A percentile compares a stretch with the other conserved stretches of the same genome.
These are phyloP conservation scores for Sphecodes monilicornis DNA, from an alignment of 2,888 invertebrate genomes.

Conservation along the genomic window DNA sequence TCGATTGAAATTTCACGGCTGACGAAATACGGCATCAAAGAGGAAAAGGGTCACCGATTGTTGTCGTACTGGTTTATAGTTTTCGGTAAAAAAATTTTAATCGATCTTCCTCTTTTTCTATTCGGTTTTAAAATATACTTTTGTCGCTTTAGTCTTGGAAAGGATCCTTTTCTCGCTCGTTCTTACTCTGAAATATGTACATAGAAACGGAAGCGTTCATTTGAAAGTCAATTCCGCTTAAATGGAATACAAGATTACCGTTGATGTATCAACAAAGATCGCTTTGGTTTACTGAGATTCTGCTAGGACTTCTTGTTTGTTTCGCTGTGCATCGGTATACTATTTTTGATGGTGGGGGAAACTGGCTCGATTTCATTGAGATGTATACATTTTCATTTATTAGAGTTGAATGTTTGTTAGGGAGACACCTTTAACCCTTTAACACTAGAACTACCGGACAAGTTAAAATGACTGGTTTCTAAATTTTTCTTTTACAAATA, in stretches of 20 bases:
- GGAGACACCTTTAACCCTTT: not conserved
- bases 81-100: not conserved
- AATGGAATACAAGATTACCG: conserved; percentile 3
- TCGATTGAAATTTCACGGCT: not conserved
- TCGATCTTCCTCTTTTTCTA: not conserved
- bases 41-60: not conserved
- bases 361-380: not conserved
- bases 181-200: not conserved
- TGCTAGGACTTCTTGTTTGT: not conserved
- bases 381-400: not conserved
- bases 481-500: too few species aligned
- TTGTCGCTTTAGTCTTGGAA: not conserved
- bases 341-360: not conserved
- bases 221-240: conserved; percentile 1
- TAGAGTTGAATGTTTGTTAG: not conserved
- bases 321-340: not conserved
- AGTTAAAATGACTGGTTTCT: too few species aligned
- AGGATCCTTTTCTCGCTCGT: not conserved
- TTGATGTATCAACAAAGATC: conserved; percentile 6
- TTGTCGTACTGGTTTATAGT: not conserved
- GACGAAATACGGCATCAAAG: not conserved
- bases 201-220: conserved; percentile 10
- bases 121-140: not conserved
- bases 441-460: too few species aligned
- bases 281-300: not conserved